Conservation (phyloP, 2,797 vertebrate species). For the Leuciscus waleckii region DNA sequence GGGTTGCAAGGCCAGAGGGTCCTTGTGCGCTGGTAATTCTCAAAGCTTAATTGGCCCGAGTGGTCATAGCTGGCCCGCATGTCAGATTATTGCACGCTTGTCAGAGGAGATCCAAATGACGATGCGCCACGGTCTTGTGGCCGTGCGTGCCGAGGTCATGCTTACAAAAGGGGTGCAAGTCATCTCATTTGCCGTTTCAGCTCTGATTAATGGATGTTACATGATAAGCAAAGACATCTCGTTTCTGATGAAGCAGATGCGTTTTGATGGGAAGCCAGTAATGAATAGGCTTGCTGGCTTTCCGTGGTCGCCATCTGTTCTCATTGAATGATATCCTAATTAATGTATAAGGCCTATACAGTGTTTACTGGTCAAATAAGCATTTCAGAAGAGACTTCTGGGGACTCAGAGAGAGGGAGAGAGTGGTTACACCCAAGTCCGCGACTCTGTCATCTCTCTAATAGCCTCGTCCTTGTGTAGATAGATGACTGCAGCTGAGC, state of each 20-base stretch:
- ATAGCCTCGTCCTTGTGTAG: conserved; percentile 64
- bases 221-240: conserved; percentile 45
- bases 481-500: conserved; percentile 67
- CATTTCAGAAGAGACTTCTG: conserved; percentile 29
- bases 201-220: conserved; percentile 36
- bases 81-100: conserved; percentile 43
- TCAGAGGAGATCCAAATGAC: conserved; percentile 42
- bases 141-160: conserved; percentile 25
- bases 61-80: conserved; percentile 20
- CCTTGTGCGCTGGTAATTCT: conserved; percentile 31
- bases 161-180: conserved; percentile 42
- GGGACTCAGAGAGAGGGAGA: conserved; percentile 33
- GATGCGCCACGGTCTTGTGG: conserved; percentile 6
- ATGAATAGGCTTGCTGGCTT: conserved; percentile 49
- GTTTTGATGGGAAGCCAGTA: conserved; percentile 36
- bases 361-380: conserved; percentile 33
- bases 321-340: conserved; percentile 22
- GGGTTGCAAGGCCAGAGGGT: not conserved
- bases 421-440: conserved; percentile 58
- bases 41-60: conserved; percentile 23
- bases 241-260: conserved; percentile 39
- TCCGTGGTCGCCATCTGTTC: conserved; percentile 34
- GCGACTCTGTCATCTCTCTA: conserved; percentile 62
- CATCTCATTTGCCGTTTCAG: conserved; percentile 39
- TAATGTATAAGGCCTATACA: conserved; percentile 30